These are phyloP conservation scores for Euproctis similis DNA, from an alignment of 2,888 invertebrate species.

Conservation along the genomic window DNA sequence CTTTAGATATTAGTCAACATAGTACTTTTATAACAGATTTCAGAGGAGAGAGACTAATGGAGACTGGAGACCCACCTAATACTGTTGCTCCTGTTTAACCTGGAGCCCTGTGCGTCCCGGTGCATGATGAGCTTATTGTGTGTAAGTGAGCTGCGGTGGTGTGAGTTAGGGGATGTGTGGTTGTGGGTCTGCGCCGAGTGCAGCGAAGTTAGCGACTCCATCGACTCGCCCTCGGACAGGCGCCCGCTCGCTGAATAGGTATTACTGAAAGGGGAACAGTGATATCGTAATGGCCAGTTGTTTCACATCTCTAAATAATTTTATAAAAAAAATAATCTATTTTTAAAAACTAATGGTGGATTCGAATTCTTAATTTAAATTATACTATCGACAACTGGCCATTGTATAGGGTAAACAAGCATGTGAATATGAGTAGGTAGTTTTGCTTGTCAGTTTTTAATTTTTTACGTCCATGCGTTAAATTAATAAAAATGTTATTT, in stretches of 20 bases:
- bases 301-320: conserved; percentile 4
- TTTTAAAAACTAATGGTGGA: conserved; percentile 3
- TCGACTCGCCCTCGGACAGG: conserved; percentile 92
- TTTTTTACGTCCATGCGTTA: no score
- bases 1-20: not conserved
- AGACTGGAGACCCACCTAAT: conserved; percentile 82
- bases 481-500: no score
- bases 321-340: conserved; percentile 1
- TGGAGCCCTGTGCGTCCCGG: conserved; percentile 75
- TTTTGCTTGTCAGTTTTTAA: conserved; percentile 23
- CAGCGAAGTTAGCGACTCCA: conserved; percentile 87
- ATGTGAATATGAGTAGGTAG: conserved; percentile 30
- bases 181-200: conserved; percentile 85
- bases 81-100: conserved; percentile 92
- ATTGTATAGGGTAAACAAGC: conserved; percentile 49
- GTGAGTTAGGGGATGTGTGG: conserved; percentile 81
- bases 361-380: no score
- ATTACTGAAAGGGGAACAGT: conserved; percentile 75
- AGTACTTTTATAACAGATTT: no score
- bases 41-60: conserved; percentile 5
- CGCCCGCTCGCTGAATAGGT: conserved; percentile 83
- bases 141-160: conserved; percentile 80
- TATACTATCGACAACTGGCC: conserved; percentile 65
- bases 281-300: conserved; percentile 52
- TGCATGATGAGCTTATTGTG: conserved; percentile 78